Percentiles rank a stretch among this genome's conserved stretches.
Conservation (phyloP, 2,888 invertebrate genomes). For the Drosophila demipolita region DNA sequence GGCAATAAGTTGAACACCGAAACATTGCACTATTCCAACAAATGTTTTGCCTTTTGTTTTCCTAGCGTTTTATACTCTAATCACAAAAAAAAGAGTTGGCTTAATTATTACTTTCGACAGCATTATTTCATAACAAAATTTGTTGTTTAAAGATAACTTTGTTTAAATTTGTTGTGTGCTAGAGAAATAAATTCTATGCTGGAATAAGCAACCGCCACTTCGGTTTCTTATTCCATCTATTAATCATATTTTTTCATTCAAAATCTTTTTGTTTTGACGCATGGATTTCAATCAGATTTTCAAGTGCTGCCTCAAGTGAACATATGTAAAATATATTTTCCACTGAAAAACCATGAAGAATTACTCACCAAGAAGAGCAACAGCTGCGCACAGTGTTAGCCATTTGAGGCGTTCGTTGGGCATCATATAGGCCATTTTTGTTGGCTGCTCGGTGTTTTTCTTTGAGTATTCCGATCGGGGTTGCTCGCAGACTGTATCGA, state of each 20-base stretch:
- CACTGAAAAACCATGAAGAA: constrained; percentile 29
- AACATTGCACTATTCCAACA: constrained; percentile 17
- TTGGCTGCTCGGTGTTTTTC: not conserved
- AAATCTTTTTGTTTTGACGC: constrained; percentile 20
- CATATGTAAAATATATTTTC: constrained; percentile 29
- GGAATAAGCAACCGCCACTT: not conserved
- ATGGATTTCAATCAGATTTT: constrained; percentile 17
- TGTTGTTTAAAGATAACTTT: not conserved
- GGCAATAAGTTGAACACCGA: constrained; percentile 3
- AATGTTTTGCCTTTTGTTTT: constrained; percentile 26
- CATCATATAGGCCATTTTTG: constrained; percentile 75
- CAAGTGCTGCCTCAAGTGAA: constrained; percentile 32
- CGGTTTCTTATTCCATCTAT: not conserved
- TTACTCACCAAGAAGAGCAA: constrained; percentile 82
- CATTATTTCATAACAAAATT: not conserved
- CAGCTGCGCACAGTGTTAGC: constrained; percentile 83
- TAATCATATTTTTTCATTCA: not conserved
- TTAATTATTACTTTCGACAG: not conserved
- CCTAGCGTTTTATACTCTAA: constrained; percentile 15
- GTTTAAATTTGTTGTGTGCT: not conserved
- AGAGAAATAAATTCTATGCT: not conserved
- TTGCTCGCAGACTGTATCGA: constrained; percentile 60
- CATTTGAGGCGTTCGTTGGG: constrained; percentile 81
- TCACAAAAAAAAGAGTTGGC: not conserved
- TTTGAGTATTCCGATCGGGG: constrained; percentile 39